phyloP scores from a whole-genome alignment of 1,140 invertebrate genomes.

The Adoxophyes honmai region DNA sequence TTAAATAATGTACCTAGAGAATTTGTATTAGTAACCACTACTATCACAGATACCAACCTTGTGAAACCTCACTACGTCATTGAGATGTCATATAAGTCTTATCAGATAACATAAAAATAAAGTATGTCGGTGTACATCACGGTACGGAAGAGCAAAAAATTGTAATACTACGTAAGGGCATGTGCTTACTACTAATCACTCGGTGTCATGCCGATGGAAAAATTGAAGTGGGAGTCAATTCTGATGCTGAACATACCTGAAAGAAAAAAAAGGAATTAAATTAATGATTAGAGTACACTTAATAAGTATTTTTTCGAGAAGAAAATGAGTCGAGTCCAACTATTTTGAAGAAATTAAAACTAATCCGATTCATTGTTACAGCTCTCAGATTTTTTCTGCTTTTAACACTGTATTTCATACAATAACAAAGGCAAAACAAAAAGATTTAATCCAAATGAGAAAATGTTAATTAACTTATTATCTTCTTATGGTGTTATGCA shows the following conservation, averaged over 20 bases:
- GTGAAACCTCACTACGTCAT: conserved; percentile 23
- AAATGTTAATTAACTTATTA: background rate
- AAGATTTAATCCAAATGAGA: too few species aligned
- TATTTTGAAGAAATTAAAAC: background rate
- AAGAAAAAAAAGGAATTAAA: background rate
- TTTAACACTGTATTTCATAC: too few species aligned
- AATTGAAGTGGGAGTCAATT: too few species aligned
- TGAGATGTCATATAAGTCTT: conserved; percentile 35
- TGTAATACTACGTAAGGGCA: too few species aligned
- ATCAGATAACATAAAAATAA: conserved; percentile 36
- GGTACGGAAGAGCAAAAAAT: too few species aligned
- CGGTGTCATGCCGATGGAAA: too few species aligned
- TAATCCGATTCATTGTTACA: background rate
- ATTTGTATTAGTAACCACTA: too few species aligned
- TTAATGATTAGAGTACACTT: conserved; percentile 19
- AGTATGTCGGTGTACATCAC: conserved; percentile 17
- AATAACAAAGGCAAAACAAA: too few species aligned
- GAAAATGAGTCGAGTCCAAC: background rate
- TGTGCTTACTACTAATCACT: too few species aligned
- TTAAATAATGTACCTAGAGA: too few species aligned
- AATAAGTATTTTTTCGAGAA: conserved; percentile 25
- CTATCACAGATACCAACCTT: conserved; percentile 18
- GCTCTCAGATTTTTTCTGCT: too few species aligned
- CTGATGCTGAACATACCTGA: too few species aligned
- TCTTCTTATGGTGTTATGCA: background rate